phyloP scores from a whole-genome alignment of 2,797 vertebrate species.

The Brachyalestes nurse region DNA sequence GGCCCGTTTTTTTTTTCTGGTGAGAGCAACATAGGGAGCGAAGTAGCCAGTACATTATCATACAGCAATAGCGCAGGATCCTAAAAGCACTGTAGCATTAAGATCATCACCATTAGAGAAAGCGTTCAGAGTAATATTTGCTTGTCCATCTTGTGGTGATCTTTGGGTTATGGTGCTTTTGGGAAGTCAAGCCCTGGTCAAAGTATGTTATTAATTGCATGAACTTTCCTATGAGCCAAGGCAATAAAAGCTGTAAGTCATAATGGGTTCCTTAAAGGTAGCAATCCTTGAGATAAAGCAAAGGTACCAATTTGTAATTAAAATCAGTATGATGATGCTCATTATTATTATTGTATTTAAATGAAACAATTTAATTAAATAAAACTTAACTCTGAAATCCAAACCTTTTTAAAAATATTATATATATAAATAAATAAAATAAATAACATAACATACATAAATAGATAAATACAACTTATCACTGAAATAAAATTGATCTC shows the following conservation, averaged over 20 bases:
- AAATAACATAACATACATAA: too few relatives aligned
- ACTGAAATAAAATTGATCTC: too few relatives aligned
- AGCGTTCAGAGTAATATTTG: slow-evolving; percentile 20
- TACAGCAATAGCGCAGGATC: slow-evolving; percentile 20
- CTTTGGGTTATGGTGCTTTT: slow-evolving; percentile 32
- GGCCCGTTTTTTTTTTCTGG: slow-evolving; percentile 3
- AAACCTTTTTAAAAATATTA: too few relatives aligned
- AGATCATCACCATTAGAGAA: slow-evolving; percentile 31
- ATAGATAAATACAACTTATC: too few relatives aligned
- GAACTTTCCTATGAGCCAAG: slow-evolving; percentile 20
- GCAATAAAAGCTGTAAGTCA: slow-evolving; percentile 24
- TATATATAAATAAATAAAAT: too few relatives aligned
- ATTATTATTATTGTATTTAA: too few relatives aligned
- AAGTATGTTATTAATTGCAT: slow-evolving; percentile 37
- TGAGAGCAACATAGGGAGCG: slow-evolving; percentile 1
- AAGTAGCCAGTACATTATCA: slow-evolving; percentile 36
- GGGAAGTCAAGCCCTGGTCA: slow-evolving; percentile 35
- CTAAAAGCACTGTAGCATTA: slow-evolving; percentile 32
- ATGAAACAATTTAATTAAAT: too few relatives aligned
- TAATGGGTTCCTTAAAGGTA: slow-evolving; percentile 14
- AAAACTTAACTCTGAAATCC: too few relatives aligned
- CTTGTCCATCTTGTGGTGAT: slow-evolving; percentile 40
- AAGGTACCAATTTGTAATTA: neutral
- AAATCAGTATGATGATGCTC: too few relatives aligned
- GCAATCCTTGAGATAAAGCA: slow-evolving; percentile 8